Percentiles rank a stretch among this genome's conserved stretches.
Evolutionary conservation across 2,797 vertebrate genomes (phyloP).

Genomic region (Melanotaenia pygmaea): DNA sequence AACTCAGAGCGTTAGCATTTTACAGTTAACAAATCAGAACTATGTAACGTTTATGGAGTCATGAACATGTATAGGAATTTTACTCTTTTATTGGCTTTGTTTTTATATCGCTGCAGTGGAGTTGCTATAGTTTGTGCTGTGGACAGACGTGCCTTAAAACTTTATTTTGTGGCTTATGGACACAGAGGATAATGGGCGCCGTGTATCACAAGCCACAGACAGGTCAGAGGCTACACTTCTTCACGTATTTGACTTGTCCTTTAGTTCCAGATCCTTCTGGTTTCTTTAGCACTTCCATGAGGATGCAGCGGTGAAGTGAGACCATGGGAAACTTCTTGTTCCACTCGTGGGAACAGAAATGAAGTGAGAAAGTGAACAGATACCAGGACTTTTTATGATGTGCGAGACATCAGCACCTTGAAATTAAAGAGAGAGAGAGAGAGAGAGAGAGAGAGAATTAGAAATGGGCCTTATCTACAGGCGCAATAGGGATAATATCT

Average conservation of each 20-base stretch:
- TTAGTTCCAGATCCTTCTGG: neutral
- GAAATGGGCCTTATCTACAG: no score
- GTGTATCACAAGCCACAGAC: neutral
- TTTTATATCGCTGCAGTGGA: no score
- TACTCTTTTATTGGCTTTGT: no score
- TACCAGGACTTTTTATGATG: conserved; percentile 62
- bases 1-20: neutral
- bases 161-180: no score
- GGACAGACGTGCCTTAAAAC: no score
- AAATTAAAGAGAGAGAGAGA: conserved; percentile 19
- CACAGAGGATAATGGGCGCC: no score
- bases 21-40: neutral
- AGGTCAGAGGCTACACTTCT: neutral
- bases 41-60: neutral
- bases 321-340: conserved; percentile 59
- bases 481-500: no score
- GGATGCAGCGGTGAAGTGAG: conserved; percentile 49
- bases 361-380: conserved; percentile 69
- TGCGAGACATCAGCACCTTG: conserved; percentile 64
- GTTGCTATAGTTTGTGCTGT: no score
- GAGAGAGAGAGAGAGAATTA: neutral
- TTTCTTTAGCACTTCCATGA: conserved; percentile 1
- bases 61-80: neutral
- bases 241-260: neutral
- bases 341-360: conserved; percentile 70